Percentiles rank a stretch among this genome's conserved stretches.
phyloP scores from a whole-genome alignment of 2,888 invertebrate genomes.

The Cinara cedri region DNA sequence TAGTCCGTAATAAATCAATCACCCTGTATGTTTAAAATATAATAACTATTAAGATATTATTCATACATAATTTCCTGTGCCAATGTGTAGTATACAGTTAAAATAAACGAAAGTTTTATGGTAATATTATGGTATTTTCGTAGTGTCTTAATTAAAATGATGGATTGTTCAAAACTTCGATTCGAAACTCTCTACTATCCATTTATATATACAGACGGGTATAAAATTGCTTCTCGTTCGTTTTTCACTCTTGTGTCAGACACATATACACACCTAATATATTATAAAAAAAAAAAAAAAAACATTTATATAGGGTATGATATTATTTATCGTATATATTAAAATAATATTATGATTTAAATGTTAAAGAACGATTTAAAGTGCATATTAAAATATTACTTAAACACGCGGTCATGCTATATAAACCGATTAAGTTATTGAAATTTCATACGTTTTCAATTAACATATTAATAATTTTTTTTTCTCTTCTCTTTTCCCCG shows the following conservation, averaged over 20 bases:
- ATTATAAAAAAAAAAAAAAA: no score
- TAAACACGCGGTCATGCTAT: not conserved
- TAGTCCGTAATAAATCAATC: no score
- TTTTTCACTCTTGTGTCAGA: slow-evolving; percentile 17
- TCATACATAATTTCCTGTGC: no score
- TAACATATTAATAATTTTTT: not conserved
- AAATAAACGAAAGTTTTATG: slow-evolving; percentile 4
- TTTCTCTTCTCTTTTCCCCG: no score
- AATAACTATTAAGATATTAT: no score
- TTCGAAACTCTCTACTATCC: slow-evolving; percentile 10
- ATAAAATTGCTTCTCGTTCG: slow-evolving; percentile 5
- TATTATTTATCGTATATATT: not conserved
- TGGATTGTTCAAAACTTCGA: slow-evolving; percentile 21
- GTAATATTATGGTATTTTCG: not conserved
- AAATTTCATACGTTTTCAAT: not conserved
- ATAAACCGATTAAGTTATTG: not conserved
- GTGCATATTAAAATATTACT: not conserved
- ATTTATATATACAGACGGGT: no score
- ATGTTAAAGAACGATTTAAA: not conserved
- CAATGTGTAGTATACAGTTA: not conserved
- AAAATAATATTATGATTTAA: not conserved
- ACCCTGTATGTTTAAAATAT: no score
- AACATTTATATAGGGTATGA: not conserved
- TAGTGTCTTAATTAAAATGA: slow-evolving; percentile 16
- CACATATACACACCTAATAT: no score